A percentile compares a stretch with the other conserved stretches of the same genome.
These are phyloP conservation scores for Octomys mimax DNA, from an alignment of 2,797 vertebrate species.

Conservation along the genomic window DNA sequence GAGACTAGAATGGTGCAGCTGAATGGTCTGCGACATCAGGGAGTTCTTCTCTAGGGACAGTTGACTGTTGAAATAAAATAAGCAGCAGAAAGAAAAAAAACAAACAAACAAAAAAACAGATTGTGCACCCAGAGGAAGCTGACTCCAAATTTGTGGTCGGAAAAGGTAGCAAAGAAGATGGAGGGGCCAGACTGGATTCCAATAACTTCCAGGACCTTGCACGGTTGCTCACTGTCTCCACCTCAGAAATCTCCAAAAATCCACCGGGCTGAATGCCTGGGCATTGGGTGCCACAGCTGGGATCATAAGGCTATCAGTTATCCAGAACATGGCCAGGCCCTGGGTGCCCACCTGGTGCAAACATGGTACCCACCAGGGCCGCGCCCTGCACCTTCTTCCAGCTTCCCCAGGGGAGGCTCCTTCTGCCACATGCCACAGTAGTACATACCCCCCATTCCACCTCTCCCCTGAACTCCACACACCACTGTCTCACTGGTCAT, in stretches of 20 bases:
- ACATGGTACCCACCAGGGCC: neutral
- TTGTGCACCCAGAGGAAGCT: neutral
- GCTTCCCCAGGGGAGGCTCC: neutral
- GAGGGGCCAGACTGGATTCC: neutral
- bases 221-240: neutral
- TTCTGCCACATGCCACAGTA: neutral
- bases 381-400: neutral
- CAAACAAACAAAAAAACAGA: too few relatives aligned
- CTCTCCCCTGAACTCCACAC: neutral
- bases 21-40: neutral
- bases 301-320: neutral
- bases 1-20: neutral
- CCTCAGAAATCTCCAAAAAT: neutral
- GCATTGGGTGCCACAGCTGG: neutral
- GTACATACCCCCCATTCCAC: neutral
- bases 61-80: conserved; percentile 76
- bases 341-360: neutral
- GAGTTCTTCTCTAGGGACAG: neutral
- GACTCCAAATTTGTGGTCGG: neutral
- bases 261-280: neutral
- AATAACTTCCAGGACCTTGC: neutral
- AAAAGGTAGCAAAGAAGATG: neutral
- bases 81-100: conserved; percentile 3
- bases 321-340: too few relatives aligned
- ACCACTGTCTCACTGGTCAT: neutral